Conservation (phyloP, 2,888 invertebrate species). For the Drosophila lutescens region DNA sequence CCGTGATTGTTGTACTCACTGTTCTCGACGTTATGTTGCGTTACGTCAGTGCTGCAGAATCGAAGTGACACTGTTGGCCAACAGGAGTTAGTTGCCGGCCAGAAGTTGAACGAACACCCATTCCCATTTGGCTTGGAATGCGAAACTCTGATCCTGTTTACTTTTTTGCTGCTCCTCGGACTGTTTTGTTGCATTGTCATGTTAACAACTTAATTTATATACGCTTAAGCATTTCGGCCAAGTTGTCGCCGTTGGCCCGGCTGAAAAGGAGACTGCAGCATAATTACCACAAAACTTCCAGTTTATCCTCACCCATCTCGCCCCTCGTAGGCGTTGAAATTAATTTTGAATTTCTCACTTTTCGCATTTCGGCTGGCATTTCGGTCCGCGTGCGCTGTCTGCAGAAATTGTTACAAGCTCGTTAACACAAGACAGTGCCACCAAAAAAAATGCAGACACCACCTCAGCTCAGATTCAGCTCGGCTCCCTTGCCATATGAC, state of each 20-base stretch:
- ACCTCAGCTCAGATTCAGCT: background rate
- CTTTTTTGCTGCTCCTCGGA: conserved; percentile 6
- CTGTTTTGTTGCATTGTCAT: conserved; percentile 82
- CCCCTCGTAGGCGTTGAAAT: conserved; percentile 82
- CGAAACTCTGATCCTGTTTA: conserved; percentile 32
- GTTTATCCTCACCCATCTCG: conserved; percentile 25
- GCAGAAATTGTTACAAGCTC: conserved; percentile 82
- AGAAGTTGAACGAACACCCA: conserved; percentile 9
- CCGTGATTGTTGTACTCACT: conserved; percentile 31
- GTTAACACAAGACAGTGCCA: conserved; percentile 80
- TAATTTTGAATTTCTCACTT: conserved; percentile 80
- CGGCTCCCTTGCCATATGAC: conserved; percentile 62
- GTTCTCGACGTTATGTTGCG: conserved; percentile 6
- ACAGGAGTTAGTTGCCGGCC: conserved; percentile 17
- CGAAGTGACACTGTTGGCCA: conserved; percentile 25
- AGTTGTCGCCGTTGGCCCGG: conserved; percentile 12
- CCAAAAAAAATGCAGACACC: conserved; percentile 49
- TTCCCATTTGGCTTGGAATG: conserved; percentile 50
- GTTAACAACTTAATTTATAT: conserved; percentile 84
- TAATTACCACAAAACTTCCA: conserved; percentile 60
- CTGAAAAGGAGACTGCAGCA: conserved; percentile 39
- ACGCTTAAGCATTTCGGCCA: conserved; percentile 51
- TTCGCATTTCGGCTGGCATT: conserved; percentile 56
- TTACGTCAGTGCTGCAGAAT: conserved; percentile 27
- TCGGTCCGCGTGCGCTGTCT: conserved; percentile 56